Evolutionary conservation across 2,113 vertebrate genomes (phyloP).

Genomic region (Oryzias javanicus): DNA sequence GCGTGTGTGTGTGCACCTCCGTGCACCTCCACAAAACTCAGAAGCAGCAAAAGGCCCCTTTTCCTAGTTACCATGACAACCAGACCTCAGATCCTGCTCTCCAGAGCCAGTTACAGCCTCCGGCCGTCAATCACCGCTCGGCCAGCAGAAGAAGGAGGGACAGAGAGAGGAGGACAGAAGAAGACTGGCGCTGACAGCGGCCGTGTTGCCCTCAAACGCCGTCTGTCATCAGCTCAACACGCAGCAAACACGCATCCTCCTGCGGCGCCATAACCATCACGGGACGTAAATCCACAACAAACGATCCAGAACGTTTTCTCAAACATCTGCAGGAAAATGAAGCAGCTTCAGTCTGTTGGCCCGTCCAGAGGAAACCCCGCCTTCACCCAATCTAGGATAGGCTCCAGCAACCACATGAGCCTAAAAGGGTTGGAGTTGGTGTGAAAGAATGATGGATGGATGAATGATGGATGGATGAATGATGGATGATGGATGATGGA

Average conservation of each 20-base stretch:
- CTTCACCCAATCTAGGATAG: too few species aligned
- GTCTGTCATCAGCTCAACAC: constrained; percentile 46
- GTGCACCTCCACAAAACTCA: constrained; percentile 69
- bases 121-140: constrained; percentile 83
- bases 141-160: constrained; percentile 54
- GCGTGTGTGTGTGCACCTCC: constrained; percentile 14
- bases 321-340: too few species aligned
- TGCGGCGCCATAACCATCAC: too few species aligned
- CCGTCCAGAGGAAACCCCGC: too few species aligned
- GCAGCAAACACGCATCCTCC: constrained; percentile 45
- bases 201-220: constrained; percentile 62
- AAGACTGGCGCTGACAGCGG: constrained; percentile 71
- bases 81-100: constrained; percentile 83
- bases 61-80: constrained; percentile 85
- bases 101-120: constrained; percentile 85
- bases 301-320: too few species aligned
- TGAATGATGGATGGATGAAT: too few species aligned
- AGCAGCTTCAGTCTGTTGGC: too few species aligned
- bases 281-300: too few species aligned
- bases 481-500: too few species aligned
- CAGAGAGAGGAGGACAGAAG: constrained; percentile 38
- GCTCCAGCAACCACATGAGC: too few species aligned
- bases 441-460: too few species aligned
- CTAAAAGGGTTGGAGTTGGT: too few species aligned
- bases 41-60: constrained; percentile 78